phyloP scores from a whole-genome alignment of 2,113 vertebrate species.

The Zingel zingel region DNA sequence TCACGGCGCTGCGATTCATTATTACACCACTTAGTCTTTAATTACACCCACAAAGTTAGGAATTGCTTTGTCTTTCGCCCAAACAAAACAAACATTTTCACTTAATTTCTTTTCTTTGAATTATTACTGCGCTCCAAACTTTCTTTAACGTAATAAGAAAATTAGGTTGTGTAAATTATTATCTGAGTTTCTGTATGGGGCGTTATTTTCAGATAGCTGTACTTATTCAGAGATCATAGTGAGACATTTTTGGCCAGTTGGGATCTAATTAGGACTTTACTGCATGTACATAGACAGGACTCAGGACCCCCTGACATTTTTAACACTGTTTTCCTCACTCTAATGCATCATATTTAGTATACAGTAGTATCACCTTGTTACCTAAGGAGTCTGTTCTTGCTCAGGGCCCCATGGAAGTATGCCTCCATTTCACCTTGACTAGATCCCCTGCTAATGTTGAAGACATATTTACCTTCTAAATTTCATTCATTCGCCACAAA shows the following conservation, averaged over 20 bases:
- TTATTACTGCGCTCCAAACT: constrained; percentile 29
- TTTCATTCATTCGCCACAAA: constrained; percentile 49
- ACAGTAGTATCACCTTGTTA: constrained; percentile 31
- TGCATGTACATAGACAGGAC: constrained; percentile 6
- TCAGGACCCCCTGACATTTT: constrained; percentile 16
- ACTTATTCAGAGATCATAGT: not conserved
- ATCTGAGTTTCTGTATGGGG: not conserved
- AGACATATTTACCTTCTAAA: constrained; percentile 64
- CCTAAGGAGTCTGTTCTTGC: constrained; percentile 40
- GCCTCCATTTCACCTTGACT: constrained; percentile 39
- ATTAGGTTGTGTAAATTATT: not conserved
- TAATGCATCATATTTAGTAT: constrained; percentile 41
- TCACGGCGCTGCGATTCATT: constrained; percentile 35
- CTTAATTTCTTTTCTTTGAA: constrained; percentile 28
- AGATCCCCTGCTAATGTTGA: constrained; percentile 51
- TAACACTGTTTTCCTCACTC: constrained; percentile 36
- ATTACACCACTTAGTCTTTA: constrained; percentile 54
- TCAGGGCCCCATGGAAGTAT: constrained; percentile 33
- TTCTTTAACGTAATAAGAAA: not conserved
- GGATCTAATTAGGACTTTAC: constrained; percentile 30
- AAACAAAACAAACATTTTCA: constrained; percentile 38
- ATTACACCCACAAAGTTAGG: constrained; percentile 43
- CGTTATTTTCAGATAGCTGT: not conserved
- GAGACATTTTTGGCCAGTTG: not conserved
- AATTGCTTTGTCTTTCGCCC: constrained; percentile 32